A percentile compares a stretch with the other conserved stretches of the same genome.
phyloP scores from a whole-genome alignment of 2,113 vertebrate species.

The Dolichotis patagonum region DNA sequence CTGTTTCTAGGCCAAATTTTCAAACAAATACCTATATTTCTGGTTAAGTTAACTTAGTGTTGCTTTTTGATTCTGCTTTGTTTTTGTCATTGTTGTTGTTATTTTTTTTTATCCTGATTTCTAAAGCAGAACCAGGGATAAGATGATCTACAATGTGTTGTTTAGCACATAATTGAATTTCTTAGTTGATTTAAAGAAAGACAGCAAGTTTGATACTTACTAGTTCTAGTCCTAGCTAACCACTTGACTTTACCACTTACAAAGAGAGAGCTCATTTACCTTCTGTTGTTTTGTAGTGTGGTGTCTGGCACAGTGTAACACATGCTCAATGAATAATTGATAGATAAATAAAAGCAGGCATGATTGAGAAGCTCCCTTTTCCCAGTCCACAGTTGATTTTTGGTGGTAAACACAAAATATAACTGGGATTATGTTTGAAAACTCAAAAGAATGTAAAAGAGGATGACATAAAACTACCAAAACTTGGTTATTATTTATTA shows the following conservation, averaged over 20 bases:
- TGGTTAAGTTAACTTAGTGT: background rate
- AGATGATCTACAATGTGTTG: background rate
- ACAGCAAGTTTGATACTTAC: background rate
- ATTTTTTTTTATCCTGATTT: background rate
- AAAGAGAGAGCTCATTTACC: background rate
- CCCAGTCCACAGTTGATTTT: background rate
- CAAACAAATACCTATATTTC: slow-evolving; percentile 50
- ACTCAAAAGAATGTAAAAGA: background rate
- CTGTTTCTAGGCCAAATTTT: slow-evolving; percentile 57
- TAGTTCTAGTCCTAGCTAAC: background rate
- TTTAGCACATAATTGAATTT: background rate
- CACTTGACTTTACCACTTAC: background rate
- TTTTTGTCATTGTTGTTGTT: background rate
- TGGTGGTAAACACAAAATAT: background rate
- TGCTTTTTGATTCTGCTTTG: background rate
- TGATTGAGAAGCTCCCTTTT: background rate
- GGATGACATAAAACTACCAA: background rate
- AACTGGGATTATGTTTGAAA: background rate
- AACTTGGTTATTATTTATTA: background rate
- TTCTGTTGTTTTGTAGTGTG: background rate
- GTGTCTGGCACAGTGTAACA: background rate
- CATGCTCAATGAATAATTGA: background rate
- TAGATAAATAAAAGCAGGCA: background rate
- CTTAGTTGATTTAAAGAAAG: background rate
- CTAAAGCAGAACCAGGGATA: background rate